These are phyloP conservation scores for Chorisops tibialis DNA, from an alignment of 2,888 invertebrate genomes.

Conservation along the genomic window DNA sequence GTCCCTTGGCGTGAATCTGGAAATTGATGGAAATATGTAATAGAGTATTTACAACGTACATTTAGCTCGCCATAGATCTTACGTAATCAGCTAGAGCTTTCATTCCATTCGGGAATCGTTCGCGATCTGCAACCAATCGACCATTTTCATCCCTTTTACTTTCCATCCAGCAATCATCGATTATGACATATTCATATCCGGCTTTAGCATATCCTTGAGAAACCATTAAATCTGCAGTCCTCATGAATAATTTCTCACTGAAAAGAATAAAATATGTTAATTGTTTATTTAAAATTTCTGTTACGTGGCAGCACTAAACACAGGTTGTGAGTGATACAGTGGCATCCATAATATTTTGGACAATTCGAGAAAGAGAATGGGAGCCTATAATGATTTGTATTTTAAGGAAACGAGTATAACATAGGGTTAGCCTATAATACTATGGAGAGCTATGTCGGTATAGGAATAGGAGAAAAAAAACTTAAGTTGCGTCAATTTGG, in stretches of 20 bases:
- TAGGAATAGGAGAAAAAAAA: no score
- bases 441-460: no score
- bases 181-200: constrained; percentile 70
- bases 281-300: no score
- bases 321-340: no score
- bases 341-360: no score
- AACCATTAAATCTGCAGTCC: constrained; percentile 61
- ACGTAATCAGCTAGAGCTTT: constrained; percentile 70
- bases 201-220: constrained; percentile 65
- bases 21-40: constrained; percentile 3
- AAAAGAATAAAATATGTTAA: constrained; percentile 20
- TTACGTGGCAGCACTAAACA: no score
- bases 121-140: constrained; percentile 61
- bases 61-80: constrained; percentile 23
- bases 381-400: no score
- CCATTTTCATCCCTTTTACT: constrained; percentile 56
- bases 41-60: background rate
- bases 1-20: constrained; percentile 66
- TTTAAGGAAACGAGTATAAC: no score
- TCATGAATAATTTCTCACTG: constrained; percentile 62
- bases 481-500: no score
- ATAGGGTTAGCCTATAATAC: no score
- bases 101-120: constrained; percentile 71
- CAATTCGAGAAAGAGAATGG: no score
- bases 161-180: constrained; percentile 77